These are phyloP conservation scores for Timema cristinae DNA, from an alignment of 2,888 invertebrate genomes.

Conservation along the genomic window DNA sequence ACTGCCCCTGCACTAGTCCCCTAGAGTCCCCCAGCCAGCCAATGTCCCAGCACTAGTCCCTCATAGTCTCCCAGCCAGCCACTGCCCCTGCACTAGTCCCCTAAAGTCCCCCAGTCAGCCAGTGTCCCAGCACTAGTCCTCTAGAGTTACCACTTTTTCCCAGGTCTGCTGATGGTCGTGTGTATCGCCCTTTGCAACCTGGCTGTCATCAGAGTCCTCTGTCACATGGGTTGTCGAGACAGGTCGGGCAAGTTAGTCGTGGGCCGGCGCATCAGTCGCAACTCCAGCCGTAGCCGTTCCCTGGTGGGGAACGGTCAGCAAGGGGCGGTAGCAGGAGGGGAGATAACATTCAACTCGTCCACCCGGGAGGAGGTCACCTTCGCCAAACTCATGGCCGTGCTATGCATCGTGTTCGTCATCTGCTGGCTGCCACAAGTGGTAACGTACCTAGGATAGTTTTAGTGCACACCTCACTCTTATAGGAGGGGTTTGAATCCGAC, in stretches of 20 bases:
- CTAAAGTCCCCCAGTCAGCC: not conserved
- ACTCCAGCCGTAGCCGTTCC: constrained; percentile 19
- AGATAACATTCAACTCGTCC: constrained; percentile 44
- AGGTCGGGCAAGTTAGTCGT: constrained; percentile 21
- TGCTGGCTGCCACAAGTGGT: constrained; percentile 91
- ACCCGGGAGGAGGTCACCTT: constrained; percentile 82
- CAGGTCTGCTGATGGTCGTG: constrained; percentile 67
- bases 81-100: not conserved
- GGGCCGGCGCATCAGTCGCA: constrained; percentile 29
- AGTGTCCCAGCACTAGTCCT: not conserved
- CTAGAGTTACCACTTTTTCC: constrained; percentile 25
- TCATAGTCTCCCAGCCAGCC: not conserved
- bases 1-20: not conserved
- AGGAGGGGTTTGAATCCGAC: too few relatives aligned
- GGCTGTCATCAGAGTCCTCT: constrained; percentile 72
- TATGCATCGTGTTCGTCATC: constrained; percentile 75
- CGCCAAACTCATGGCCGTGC: constrained; percentile 76
- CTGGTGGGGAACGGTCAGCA: constrained; percentile 9
- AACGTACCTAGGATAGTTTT: constrained; percentile 36
- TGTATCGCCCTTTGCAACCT: constrained; percentile 79
- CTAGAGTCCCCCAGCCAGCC: not conserved
- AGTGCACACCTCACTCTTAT: too few relatives aligned
- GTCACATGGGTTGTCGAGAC: constrained; percentile 48
- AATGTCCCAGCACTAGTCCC: not conserved
- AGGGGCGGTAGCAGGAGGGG: not conserved